Conservation (phyloP, 2,113 vertebrate genomes). For the Chlorodrepanis virens region DNA sequence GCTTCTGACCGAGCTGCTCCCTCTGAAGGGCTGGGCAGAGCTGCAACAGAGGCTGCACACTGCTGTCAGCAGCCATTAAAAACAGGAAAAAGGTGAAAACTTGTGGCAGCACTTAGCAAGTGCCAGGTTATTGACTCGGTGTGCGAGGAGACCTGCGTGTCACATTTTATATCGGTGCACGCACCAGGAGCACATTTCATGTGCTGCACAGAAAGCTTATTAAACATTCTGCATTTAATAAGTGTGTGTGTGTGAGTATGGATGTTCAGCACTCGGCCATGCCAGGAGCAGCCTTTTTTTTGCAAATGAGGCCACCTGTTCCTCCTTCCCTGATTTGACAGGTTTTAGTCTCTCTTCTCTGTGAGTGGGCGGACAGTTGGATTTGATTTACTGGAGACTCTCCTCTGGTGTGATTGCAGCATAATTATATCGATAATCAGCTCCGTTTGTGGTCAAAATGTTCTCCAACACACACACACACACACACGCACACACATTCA, state of each 20-base stretch:
- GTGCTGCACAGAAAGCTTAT: background rate
- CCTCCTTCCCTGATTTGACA: conserved; percentile 54
- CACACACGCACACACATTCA: background rate
- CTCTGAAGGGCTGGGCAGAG: background rate
- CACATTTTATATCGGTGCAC: background rate
- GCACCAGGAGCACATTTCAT: background rate
- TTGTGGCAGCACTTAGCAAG: background rate
- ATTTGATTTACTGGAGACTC: conserved; percentile 60
- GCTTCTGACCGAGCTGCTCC: background rate
- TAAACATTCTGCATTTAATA: background rate
- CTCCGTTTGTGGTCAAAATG: conserved; percentile 59
- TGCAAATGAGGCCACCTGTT: conserved; percentile 63
- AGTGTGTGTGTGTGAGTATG: background rate
- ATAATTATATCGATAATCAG: conserved; percentile 70
- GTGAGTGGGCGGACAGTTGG: conserved; percentile 62
- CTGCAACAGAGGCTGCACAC: background rate
- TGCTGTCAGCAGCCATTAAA: background rate
- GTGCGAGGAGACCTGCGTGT: background rate
- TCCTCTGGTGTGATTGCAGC: conserved; percentile 59
- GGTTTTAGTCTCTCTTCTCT: conserved; percentile 48
- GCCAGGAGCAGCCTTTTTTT: background rate
- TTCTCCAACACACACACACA: background rate
- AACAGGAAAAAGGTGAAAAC: background rate
- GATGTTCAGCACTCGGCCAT: background rate
- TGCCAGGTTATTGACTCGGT: background rate